These are phyloP conservation scores for Agriopis aurantiaria DNA, from an alignment of 2,888 invertebrate genomes.

Conservation along the genomic window DNA sequence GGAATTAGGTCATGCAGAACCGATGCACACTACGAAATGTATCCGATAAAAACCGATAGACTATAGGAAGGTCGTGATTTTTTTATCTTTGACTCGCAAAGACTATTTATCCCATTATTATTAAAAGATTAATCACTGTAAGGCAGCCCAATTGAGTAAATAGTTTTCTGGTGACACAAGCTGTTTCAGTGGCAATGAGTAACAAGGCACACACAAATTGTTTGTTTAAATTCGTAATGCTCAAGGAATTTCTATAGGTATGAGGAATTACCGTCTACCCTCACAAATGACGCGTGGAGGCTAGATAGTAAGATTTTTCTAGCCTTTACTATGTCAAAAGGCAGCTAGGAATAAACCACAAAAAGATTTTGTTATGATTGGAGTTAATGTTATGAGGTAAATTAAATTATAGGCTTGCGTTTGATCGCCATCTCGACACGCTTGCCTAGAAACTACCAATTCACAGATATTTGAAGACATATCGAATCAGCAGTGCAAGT, in stretches of 20 bases:
- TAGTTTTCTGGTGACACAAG: conserved; percentile 30
- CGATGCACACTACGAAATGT: too few relatives aligned
- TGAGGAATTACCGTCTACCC: neutral
- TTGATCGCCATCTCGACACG: too few relatives aligned
- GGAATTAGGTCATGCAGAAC: too few relatives aligned
- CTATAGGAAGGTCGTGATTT: neutral
- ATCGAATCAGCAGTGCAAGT: too few relatives aligned
- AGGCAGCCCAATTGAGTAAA: conserved; percentile 37
- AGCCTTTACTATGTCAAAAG: neutral
- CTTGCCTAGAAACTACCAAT: too few relatives aligned
- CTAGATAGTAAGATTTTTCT: too few relatives aligned
- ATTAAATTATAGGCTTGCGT: too few relatives aligned
- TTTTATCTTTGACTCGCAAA: conserved; percentile 6
- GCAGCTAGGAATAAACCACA: neutral
- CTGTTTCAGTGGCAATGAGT: conserved; percentile 32
- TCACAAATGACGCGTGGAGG: too few relatives aligned
- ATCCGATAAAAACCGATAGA: too few relatives aligned
- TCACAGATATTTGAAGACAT: too few relatives aligned
- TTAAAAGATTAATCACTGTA: conserved; percentile 33
- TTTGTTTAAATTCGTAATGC: conserved; percentile 25
- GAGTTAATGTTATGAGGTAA: too few relatives aligned
- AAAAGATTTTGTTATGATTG: too few relatives aligned
- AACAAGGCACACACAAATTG: conserved; percentile 18
- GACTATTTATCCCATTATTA: neutral
- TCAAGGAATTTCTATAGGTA: conserved; percentile 20